These are phyloP conservation scores for Athalia circularis DNA, from an alignment of 2,888 invertebrate species.

Conservation along the genomic window DNA sequence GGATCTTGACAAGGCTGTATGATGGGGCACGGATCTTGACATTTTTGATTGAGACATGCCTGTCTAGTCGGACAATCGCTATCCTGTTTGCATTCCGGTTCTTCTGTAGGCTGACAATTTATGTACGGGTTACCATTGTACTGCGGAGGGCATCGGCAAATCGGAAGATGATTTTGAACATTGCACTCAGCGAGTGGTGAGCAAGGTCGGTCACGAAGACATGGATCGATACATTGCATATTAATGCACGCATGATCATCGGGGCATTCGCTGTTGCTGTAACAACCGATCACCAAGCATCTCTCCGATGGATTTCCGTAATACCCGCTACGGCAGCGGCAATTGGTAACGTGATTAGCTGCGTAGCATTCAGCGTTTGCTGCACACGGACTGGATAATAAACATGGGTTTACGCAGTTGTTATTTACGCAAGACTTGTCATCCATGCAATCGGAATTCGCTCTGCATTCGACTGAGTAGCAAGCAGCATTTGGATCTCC, in stretches of 20 bases:
- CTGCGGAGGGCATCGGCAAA: slow-evolving; percentile 89
- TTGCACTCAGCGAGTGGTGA: slow-evolving; percentile 86
- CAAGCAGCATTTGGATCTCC: slow-evolving; percentile 92
- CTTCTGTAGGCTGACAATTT: slow-evolving; percentile 84
- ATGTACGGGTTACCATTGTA: slow-evolving; percentile 88
- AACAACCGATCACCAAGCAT: slow-evolving; percentile 88
- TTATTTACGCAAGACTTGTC: slow-evolving; percentile 90
- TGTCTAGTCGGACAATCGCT: slow-evolving; percentile 87
- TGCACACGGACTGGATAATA: slow-evolving; percentile 87
- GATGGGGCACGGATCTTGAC: slow-evolving; percentile 88
- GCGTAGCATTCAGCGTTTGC: slow-evolving; percentile 89
- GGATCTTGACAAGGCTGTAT: slow-evolving; percentile 88
- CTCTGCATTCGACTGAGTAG: slow-evolving; percentile 87
- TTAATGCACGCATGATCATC: slow-evolving; percentile 89
- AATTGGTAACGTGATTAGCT: slow-evolving; percentile 83
- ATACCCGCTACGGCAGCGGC: slow-evolving; percentile 88
- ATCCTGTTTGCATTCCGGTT: slow-evolving; percentile 87
- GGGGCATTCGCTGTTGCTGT: slow-evolving; percentile 92
- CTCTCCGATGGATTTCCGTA: slow-evolving; percentile 84
- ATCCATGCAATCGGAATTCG: slow-evolving; percentile 88
- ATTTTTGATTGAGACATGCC: slow-evolving; percentile 88
- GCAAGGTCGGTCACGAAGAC: slow-evolving; percentile 86
- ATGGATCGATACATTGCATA: slow-evolving; percentile 90
- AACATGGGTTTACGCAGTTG: slow-evolving; percentile 90
- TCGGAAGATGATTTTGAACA: slow-evolving; percentile 87